Percentiles rank a stretch among this genome's conserved stretches.
Evolutionary conservation across 2,113 vertebrate species (phyloP).

Genomic region (Aix galericulata): DNA sequence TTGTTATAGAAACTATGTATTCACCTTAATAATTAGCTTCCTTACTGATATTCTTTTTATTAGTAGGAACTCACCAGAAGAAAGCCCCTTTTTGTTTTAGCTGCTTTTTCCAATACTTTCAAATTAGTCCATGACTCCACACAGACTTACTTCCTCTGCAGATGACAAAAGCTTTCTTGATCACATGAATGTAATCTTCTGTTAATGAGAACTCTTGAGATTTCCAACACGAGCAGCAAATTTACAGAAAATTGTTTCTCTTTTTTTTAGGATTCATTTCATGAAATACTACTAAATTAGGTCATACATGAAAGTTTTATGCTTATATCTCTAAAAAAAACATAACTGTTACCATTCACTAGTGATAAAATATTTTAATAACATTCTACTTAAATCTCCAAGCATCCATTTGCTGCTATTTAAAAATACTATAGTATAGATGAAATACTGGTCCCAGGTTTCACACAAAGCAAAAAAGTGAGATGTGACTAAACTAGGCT

Average conservation of each 20-base stretch:
- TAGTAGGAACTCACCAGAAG: neutral
- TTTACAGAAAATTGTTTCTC: constrained; percentile 37
- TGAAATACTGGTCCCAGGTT: neutral
- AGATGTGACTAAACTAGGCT: neutral
- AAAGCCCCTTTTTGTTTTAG: constrained; percentile 13
- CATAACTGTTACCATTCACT: constrained; percentile 25
- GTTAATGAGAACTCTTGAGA: constrained; percentile 64
- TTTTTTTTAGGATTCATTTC: constrained; percentile 38
- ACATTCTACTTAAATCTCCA: constrained; percentile 20
- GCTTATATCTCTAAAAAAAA: constrained; percentile 3
- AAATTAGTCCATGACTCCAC: constrained; percentile 19
- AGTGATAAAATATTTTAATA: constrained; percentile 23
- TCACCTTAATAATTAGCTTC: neutral
- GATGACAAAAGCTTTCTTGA: constrained; percentile 59
- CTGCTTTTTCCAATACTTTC: constrained; percentile 26
- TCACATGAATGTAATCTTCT: constrained; percentile 49
- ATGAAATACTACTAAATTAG: constrained; percentile 42
- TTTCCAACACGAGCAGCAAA: constrained; percentile 28
- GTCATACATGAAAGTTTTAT: constrained; percentile 46
- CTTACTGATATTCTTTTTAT: neutral
- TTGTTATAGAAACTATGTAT: neutral
- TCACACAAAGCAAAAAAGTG: neutral
- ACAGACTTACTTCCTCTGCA: constrained; percentile 47
- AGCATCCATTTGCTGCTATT: constrained; percentile 14
- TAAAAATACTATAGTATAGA: neutral